Percentiles rank a stretch among this genome's conserved stretches.
Evolutionary conservation across 2,113 vertebrate genomes (phyloP).

Genomic region (Ovis aries): ARS-UI_Ramb_v3.0 NC_056056.1:175635001-175635500

Average conservation of each 20-base stretch:
- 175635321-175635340: background rate
- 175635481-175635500: background rate
- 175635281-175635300: background rate
- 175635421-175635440: background rate
- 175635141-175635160: background rate
- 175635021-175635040: background rate
- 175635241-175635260: background rate
- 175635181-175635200: background rate
- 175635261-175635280: background rate
- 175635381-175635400: background rate
- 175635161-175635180: background rate
- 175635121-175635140: background rate
- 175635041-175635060: background rate
- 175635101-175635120: background rate
- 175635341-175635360: background rate
- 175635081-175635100: background rate
- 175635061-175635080: background rate
- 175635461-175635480: background rate
- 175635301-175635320: background rate
- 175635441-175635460: background rate
- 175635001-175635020: constrained; percentile 19
- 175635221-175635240: background rate
- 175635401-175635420: background rate
- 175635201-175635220: background rate
- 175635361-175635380: background rate